Evolutionary conservation across 1,140 invertebrate genomes (phyloP), one percentile per base, ranked within the genome.

Genomic region (Eufriesea mexicana): DNA sequence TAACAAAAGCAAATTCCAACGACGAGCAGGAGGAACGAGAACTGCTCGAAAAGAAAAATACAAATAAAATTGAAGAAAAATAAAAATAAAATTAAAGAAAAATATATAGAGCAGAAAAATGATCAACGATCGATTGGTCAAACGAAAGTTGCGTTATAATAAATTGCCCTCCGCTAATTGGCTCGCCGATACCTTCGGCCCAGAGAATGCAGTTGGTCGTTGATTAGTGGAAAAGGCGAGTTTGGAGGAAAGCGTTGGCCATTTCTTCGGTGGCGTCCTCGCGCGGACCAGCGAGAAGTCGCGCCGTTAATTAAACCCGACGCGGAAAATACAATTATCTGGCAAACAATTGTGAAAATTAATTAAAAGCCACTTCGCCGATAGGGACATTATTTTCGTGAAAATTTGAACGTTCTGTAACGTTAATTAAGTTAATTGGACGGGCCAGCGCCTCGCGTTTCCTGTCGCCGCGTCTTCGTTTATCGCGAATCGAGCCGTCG

Each of bases 351-450:
- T 14, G 70, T 42, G 59, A 49, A 80, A 80, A 80, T 80, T 74
- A 80, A 80, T 74, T 74, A 74, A 80, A 71, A 74, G 28, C 59
- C 23, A 51, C 51, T 49, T 54, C 47, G 18, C 12, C 28, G 57
- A 80, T 49, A 16, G 57, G 12, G n/a, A 35, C 68, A 25, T 57
- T 73, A 79, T 62, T 73, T 72, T 62, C 47, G 35, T 74, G n/a
- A 54, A 62, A 80, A 80, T 73, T 74, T 64, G 20, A n/a, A 73
- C 68, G 14, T 72, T 6, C 78, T 73, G 47, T 64, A 64, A 80
- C 49, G 70, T 80, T 80, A 79, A 79, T 79, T 74, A 74, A 54
- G 70, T 64, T 73, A 80, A 80, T 80, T 74, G 57, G 78, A 51
- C 55, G 14, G 20, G 10, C 62, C 16, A 9, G 47, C 6, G 9